phyloP scores from a whole-genome alignment of 2,797 vertebrate species.

The Mormyrops boulengeri region DNA sequence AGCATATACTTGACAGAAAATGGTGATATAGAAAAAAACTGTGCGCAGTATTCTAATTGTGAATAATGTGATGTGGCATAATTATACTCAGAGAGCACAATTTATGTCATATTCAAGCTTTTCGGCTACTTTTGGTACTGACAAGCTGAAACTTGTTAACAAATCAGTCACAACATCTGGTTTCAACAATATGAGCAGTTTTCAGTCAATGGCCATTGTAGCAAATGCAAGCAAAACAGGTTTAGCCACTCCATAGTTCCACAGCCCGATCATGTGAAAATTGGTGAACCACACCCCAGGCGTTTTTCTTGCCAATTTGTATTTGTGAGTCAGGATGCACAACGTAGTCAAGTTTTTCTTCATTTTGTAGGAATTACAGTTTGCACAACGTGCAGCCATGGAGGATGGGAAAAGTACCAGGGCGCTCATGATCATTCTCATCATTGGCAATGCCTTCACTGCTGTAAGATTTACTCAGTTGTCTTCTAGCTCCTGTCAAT shows the following conservation, averaged over 20 bases:
- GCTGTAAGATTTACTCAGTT: slow-evolving; percentile 51
- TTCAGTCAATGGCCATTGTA: not conserved
- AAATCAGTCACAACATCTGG: not conserved
- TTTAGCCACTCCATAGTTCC: not conserved
- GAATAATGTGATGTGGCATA: not conserved
- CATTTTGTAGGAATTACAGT: not conserved
- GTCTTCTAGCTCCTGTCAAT: not conserved
- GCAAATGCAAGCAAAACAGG: slow-evolving; percentile 12
- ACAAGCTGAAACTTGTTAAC: not conserved
- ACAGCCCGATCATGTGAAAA: not conserved
- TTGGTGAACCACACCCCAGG: slow-evolving; percentile 13
- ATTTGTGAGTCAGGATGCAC: not conserved
- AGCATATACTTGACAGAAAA: not conserved
- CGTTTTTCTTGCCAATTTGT: not conserved
- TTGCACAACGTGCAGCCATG: slow-evolving; percentile 35
- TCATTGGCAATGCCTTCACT: slow-evolving; percentile 56
- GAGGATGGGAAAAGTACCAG: slow-evolving; percentile 34
- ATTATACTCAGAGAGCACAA: not conserved
- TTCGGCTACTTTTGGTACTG: not conserved
- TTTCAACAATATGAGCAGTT: slow-evolving; percentile 1
- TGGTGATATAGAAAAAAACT: not conserved
- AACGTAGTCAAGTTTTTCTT: not conserved
- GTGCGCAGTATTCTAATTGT: not conserved
- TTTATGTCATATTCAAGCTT: not conserved
- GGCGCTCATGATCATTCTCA: slow-evolving; percentile 43